A percentile compares a stretch with the other conserved stretches of the same genome.
These are phyloP conservation scores for Amphiprion clarkii DNA, from an alignment of 2,797 vertebrate species.

Conservation along the genomic window DNA sequence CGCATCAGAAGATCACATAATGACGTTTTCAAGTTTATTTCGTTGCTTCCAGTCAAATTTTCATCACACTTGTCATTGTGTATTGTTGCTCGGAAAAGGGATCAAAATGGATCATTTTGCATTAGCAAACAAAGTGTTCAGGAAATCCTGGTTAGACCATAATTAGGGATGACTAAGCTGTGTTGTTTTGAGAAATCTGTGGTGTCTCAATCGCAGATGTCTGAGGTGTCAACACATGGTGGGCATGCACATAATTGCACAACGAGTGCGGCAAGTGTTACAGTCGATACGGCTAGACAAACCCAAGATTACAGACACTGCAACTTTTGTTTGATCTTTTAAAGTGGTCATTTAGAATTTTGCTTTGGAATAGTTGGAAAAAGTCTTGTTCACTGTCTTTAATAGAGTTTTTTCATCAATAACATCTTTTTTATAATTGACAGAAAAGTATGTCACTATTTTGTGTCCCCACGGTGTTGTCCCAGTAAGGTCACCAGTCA, in stretches of 20 bases:
- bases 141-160: conserved; percentile 26
- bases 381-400: no score
- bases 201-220: conserved; percentile 35
- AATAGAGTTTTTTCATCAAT: no score
- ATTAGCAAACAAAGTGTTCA: not conserved
- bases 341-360: not conserved
- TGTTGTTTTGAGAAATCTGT: conserved; percentile 10
- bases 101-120: not conserved
- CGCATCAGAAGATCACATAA: not conserved
- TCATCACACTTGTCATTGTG: not conserved
- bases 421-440: no score
- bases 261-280: conserved; percentile 14
- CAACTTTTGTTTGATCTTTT: not conserved
- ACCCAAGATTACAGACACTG: not conserved
- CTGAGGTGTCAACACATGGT: not conserved
- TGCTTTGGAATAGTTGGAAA: no score
- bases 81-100: not conserved
- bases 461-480: no score
- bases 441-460: no score
- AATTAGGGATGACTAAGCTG: conserved; percentile 18
- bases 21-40: not conserved
- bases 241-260: not conserved
- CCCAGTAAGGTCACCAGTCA: no score
- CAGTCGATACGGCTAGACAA: no score
- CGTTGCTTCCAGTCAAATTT: not conserved